Evolutionary conservation across 2,888 invertebrate species (phyloP).

Genomic region (Ptilodon capucinus): DNA sequence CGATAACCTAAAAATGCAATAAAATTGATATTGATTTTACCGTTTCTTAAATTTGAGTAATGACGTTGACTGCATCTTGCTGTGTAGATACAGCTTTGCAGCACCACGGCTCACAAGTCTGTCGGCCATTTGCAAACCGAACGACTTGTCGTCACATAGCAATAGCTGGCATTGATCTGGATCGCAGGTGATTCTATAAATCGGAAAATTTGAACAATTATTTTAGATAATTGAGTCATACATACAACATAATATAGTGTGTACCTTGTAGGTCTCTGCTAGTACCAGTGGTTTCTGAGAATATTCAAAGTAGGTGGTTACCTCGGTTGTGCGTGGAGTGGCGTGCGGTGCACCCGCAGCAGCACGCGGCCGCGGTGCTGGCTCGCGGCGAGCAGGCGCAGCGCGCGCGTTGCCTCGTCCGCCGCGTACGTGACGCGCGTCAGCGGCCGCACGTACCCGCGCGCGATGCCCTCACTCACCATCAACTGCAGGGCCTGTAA

Average conservation of each 20-base stretch:
- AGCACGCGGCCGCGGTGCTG: conserved; percentile 55
- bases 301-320: conserved; percentile 1
- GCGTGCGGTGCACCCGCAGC: conserved; percentile 31
- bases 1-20: no score
- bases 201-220: neutral
- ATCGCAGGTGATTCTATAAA: conserved; percentile 27
- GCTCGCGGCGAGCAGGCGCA: conserved; percentile 47
- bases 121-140: conserved; percentile 42
- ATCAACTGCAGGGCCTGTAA: conserved; percentile 42
- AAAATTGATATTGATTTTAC: conserved; percentile 19
- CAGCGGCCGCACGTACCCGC: conserved; percentile 56
- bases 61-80: conserved; percentile 9
- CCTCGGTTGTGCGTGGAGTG: conserved; percentile 25
- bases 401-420: conserved; percentile 45
- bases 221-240: no score
- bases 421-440: conserved; percentile 45
- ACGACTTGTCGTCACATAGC: conserved; percentile 36
- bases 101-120: conserved; percentile 48
- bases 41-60: conserved; percentile 29
- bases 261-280: neutral
- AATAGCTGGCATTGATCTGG: conserved; percentile 26
- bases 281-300: neutral
- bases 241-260: no score
- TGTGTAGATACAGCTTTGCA: conserved; percentile 37
- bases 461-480: conserved; percentile 50